phyloP scores from a whole-genome alignment of 2,888 invertebrate species.

The Coenonympha glycerion region DNA sequence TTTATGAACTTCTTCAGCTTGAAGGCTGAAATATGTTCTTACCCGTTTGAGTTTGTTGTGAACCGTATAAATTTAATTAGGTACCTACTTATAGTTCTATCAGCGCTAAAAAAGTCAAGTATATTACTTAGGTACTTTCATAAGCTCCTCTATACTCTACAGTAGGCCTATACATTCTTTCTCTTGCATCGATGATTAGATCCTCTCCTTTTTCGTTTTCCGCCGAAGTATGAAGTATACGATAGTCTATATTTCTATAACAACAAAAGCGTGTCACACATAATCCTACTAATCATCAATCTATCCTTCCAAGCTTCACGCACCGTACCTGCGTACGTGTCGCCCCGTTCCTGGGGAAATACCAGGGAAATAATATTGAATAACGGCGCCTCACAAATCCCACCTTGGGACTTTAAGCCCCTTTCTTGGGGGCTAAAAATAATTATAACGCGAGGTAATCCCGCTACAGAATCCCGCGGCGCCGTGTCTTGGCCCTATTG shows the following conservation, averaged over 20 bases:
- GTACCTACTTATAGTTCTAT: no score
- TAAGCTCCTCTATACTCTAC: no score
- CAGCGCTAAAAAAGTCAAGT: no score
- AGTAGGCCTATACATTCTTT: no score
- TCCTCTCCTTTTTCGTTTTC: no score
- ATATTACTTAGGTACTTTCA: no score
- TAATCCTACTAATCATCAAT: slow-evolving; percentile 39
- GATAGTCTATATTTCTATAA: slow-evolving; percentile 7
- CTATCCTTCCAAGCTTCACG: slow-evolving; percentile 28
- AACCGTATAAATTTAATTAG: no score
- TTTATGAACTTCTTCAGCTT: no score
- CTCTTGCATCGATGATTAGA: no score
- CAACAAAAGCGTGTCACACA: slow-evolving; percentile 22
- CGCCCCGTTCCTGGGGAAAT: slow-evolving; percentile 31
- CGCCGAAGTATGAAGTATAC: not conserved
- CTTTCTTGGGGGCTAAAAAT: slow-evolving; percentile 57
- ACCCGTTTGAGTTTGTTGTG: no score
- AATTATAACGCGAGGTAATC: slow-evolving; percentile 50
- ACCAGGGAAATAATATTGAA: slow-evolving; percentile 68
- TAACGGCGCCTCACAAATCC: slow-evolving; percentile 67
- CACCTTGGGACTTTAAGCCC: slow-evolving; percentile 64
- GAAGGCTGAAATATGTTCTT: no score
- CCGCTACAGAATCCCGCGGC: slow-evolving; percentile 37
- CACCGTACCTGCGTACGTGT: slow-evolving; percentile 46
- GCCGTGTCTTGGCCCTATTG: slow-evolving; percentile 36